phyloP scores from a whole-genome alignment of 2,888 invertebrate genomes.

The Cryptus armator region DNA sequence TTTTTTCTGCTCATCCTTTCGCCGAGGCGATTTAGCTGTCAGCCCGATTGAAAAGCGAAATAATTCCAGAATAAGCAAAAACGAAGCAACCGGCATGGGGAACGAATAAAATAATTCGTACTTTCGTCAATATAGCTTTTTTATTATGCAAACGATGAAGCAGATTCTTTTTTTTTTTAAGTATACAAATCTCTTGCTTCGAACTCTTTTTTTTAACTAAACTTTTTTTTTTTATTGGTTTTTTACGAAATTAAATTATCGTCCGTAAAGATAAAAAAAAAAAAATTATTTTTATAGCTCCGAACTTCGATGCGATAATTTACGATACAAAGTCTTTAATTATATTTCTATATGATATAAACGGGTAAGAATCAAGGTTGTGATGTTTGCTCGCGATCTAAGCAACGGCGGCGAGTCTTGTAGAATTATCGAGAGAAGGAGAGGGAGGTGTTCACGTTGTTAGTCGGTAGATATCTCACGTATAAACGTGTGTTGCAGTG shows the following conservation, averaged over 20 bases:
- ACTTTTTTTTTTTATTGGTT: too few species aligned
- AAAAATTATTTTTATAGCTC: not conserved
- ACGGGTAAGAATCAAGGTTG: slow-evolving; percentile 29
- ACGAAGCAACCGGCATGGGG: not conserved
- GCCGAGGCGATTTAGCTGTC: slow-evolving; percentile 48
- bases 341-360: slow-evolving; percentile 13
- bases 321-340: not conserved
- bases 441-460: not conserved
- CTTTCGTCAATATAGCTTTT: slow-evolving; percentile 23
- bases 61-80: slow-evolving; percentile 41
- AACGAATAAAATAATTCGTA: slow-evolving; percentile 25
- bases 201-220: too few species aligned
- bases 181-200: too few species aligned
- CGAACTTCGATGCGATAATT: slow-evolving; percentile 13
- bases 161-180: not conserved
- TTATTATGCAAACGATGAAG: not conserved
- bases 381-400: slow-evolving; percentile 36
- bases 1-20: slow-evolving; percentile 6
- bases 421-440: slow-evolving; percentile 11
- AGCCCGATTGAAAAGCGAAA: slow-evolving; percentile 49
- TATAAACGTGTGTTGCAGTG: slow-evolving; percentile 14
- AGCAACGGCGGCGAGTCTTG: slow-evolving; percentile 28
- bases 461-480: slow-evolving; percentile 32
- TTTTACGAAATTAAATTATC: too few species aligned
- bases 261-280: too few species aligned